These are phyloP conservation scores for Helicoverpa assulta DNA, from an alignment of 2,888 invertebrate genomes.

Conservation along the genomic window DNA sequence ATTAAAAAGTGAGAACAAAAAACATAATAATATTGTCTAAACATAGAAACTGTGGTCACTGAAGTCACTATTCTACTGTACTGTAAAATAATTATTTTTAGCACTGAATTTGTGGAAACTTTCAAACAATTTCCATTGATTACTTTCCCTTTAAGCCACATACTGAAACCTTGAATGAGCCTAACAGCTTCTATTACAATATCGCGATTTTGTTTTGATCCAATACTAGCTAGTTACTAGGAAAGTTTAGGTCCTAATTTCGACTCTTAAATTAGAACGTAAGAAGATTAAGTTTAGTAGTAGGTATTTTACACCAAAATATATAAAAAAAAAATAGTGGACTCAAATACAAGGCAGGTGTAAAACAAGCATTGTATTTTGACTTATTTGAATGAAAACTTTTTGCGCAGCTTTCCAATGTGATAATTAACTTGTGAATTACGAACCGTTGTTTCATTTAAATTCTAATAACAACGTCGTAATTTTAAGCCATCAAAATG, in stretches of 20 bases:
- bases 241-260: too few relatives aligned
- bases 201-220: too few relatives aligned
- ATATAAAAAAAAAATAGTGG: not conserved
- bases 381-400: not conserved
- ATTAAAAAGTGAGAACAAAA: constrained; percentile 7
- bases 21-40: not conserved
- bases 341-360: too few relatives aligned
- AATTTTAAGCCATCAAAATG: constrained; percentile 33
- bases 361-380: not conserved
- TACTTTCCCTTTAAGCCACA: not conserved
- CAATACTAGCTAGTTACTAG: too few relatives aligned
- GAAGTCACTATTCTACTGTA: too few relatives aligned
- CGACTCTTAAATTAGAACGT: too few relatives aligned
- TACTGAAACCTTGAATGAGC: too few relatives aligned
- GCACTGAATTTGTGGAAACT: not conserved
- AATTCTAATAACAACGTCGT: constrained; percentile 18
- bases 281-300: too few relatives aligned
- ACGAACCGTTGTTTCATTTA: not conserved
- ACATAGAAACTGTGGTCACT: not conserved
- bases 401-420: not conserved
- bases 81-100: not conserved
- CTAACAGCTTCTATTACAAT: too few relatives aligned
- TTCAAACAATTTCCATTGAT: not conserved
- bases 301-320: too few relatives aligned
- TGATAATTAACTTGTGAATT: not conserved